Conservation (phyloP, 2,797 vertebrate genomes). For the Mionectes olivaceus region DNA sequence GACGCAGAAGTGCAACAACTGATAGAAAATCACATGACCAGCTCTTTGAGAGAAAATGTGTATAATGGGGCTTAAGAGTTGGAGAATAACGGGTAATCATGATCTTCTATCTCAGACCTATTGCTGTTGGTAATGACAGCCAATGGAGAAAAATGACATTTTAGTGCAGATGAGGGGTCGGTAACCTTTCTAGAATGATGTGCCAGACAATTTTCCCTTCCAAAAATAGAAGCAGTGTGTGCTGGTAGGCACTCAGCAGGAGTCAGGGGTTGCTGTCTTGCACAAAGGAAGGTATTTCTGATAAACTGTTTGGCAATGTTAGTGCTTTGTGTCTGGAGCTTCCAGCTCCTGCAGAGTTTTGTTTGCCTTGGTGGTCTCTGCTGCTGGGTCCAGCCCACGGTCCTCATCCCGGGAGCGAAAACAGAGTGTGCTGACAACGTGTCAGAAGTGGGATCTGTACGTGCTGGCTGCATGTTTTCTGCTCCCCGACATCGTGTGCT, state of each 20-base stretch:
- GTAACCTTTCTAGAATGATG: constrained; percentile 21
- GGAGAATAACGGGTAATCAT: background rate
- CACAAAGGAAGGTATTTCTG: constrained; percentile 17
- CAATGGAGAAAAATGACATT: constrained; percentile 28
- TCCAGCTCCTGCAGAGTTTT: background rate
- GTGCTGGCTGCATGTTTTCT: background rate
- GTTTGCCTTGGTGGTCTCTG: background rate
- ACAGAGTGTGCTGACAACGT: rapidly evolving
- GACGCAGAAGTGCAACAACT: background rate
- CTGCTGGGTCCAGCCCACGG: background rate
- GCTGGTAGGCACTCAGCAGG: constrained; percentile 19
- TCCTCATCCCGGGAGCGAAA: background rate
- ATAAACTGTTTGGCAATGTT: background rate
- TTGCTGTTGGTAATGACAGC: background rate
- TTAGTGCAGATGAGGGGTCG: constrained; percentile 22
- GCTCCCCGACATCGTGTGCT: background rate
- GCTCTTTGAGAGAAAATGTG: background rate
- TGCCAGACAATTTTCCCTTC: constrained; percentile 46
- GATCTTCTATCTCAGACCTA: background rate
- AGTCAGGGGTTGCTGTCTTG: constrained; percentile 26
- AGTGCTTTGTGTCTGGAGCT: constrained; percentile 9
- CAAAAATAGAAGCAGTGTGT: constrained; percentile 19
- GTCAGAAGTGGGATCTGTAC: background rate
- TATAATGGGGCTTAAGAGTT: background rate
- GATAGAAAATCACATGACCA: background rate